Percentiles rank a stretch among this genome's conserved stretches.
phyloP scores from a whole-genome alignment of 2,113 vertebrate species.

The Lophotis ruficrista region DNA sequence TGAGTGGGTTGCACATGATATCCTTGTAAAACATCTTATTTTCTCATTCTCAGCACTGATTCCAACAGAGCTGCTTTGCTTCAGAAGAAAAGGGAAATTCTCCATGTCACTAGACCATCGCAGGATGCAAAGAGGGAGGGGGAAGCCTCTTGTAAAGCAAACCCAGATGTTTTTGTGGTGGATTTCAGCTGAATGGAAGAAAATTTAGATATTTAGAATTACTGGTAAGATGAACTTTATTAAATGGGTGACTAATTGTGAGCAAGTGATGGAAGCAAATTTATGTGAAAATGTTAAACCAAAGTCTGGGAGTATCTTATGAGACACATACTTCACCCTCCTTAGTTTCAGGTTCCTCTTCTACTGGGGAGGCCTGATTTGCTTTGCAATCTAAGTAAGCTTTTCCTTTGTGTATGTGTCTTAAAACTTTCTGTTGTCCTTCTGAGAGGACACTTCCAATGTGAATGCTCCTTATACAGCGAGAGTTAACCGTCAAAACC shows the following conservation, averaged over 20 bases:
- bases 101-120: not conserved
- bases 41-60: not conserved
- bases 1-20: not conserved
- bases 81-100: not conserved
- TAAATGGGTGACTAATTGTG: not conserved
- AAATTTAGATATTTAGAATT: not conserved
- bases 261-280: not conserved
- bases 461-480: not conserved
- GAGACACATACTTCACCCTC: not conserved
- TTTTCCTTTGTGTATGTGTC: not conserved
- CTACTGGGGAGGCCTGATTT: not conserved
- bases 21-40: not conserved
- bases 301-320: not conserved
- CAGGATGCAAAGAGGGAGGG: not conserved
- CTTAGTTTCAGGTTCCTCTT: not conserved
- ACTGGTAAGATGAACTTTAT: not conserved
- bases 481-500: not conserved
- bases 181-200: not conserved
- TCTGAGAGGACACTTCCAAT: not conserved
- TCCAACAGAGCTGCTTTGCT: not conserved
- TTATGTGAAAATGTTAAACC: not conserved
- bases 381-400: not conserved
- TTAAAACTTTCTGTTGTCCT: not conserved
- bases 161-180: not conserved
- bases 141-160: not conserved